Evolutionary conservation across 2,888 invertebrate species (phyloP).

Genomic region (Dicycla oo): DNA sequence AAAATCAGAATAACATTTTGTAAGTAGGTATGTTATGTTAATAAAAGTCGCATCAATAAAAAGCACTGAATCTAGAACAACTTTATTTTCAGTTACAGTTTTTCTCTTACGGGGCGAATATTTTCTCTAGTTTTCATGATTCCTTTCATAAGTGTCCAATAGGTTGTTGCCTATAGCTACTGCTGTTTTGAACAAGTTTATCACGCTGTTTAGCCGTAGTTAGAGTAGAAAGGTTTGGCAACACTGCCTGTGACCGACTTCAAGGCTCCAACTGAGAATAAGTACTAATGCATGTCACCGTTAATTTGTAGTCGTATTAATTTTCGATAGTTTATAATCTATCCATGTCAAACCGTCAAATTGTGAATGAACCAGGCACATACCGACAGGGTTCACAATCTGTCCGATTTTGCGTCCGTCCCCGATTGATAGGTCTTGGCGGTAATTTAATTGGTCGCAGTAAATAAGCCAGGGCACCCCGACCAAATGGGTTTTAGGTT

Average conservation of each 20-base stretch:
- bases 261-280: slow-evolving; percentile 17
- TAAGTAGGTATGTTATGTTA: slow-evolving; percentile 20
- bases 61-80: slow-evolving; percentile 26
- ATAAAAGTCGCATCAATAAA: slow-evolving; percentile 29
- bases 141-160: background rate
- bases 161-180: background rate
- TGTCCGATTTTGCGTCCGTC: too few species aligned
- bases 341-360: too few species aligned
- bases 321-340: too few species aligned
- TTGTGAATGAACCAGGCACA: too few species aligned
- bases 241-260: slow-evolving; percentile 5
- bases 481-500: too few species aligned
- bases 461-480: too few species aligned
- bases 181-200: slow-evolving; percentile 9
- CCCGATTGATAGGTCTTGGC: too few species aligned
- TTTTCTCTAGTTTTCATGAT: background rate
- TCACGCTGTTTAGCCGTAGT: slow-evolving; percentile 11
- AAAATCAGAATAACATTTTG: slow-evolving; percentile 27
- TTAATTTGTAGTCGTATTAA: too few species aligned
- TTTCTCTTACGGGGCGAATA: background rate
- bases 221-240: slow-evolving; percentile 7
- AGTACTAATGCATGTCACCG: background rate
- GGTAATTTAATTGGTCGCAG: too few species aligned
- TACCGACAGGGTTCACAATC: too few species aligned
- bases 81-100: slow-evolving; percentile 35